Conservation (phyloP, 2,797 vertebrate genomes). For the Atherinosoma microstoma region DNA sequence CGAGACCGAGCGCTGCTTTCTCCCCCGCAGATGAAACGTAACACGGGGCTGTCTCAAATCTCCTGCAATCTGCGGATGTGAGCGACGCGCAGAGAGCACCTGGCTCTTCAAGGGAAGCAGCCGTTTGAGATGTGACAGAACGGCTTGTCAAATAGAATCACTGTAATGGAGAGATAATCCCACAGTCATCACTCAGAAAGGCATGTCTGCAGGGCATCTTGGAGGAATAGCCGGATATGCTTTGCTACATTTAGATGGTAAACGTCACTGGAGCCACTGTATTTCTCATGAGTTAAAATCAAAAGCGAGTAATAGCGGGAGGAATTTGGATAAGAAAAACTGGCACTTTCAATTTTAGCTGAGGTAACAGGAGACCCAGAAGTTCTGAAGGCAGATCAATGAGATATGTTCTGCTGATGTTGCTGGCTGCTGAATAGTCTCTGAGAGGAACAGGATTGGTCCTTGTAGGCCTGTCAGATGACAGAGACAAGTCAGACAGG, state of each 20-base stretch:
- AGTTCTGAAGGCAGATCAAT: constrained; percentile 55
- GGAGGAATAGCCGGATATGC: constrained; percentile 68
- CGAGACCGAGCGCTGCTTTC: constrained; percentile 59
- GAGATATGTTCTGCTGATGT: constrained; percentile 24
- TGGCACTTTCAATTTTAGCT: constrained; percentile 40
- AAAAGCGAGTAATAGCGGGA: constrained; percentile 31
- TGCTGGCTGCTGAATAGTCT: constrained; percentile 36
- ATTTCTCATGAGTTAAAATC: constrained; percentile 51
- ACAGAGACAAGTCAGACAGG: constrained; percentile 58
- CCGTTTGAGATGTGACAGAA: constrained; percentile 81
- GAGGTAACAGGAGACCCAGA: constrained; percentile 37
- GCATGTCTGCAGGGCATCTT: constrained; percentile 77
- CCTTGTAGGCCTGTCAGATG: constrained; percentile 61
- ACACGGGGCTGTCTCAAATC: constrained; percentile 74
- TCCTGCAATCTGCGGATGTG: constrained; percentile 73
- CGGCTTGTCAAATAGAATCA: constrained; percentile 78
- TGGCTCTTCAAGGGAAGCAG: constrained; percentile 80
- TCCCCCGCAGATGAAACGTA: constrained; percentile 75
- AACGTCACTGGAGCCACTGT: constrained; percentile 31
- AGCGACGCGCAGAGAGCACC: constrained; percentile 74
- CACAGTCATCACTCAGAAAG: constrained; percentile 78
- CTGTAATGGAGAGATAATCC: constrained; percentile 78
- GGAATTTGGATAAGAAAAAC: constrained; percentile 37
- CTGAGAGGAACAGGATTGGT: constrained; percentile 59
- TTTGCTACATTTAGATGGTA: constrained; percentile 58